These are phyloP conservation scores for Cygnus atratus DNA, from an alignment of 2,113 vertebrate species.

Conservation along the genomic window DNA sequence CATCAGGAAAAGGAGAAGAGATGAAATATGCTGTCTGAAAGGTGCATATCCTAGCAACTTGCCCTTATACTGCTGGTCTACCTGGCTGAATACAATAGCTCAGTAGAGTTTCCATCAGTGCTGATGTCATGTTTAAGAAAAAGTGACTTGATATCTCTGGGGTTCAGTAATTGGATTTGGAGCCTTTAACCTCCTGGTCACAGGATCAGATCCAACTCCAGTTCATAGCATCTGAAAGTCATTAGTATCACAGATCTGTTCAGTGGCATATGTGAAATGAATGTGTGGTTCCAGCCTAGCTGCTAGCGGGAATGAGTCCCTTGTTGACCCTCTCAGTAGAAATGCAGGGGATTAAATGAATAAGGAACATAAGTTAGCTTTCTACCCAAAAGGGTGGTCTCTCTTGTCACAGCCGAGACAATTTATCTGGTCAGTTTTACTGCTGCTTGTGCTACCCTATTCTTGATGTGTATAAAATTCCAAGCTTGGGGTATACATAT, in stretches of 20 bases:
- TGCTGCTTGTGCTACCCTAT: neutral
- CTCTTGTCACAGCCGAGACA: neutral
- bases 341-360: slow-evolving; percentile 14
- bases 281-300: neutral
- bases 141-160: slow-evolving; percentile 10
- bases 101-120: neutral
- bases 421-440: neutral
- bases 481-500: neutral
- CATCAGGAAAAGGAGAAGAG: neutral
- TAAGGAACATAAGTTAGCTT: neutral
- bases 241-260: neutral
- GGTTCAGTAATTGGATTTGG: slow-evolving; percentile 36
- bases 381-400: neutral
- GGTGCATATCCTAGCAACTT: neutral
- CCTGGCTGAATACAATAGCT: neutral
- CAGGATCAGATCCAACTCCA: neutral
- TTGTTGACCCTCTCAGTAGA: neutral
- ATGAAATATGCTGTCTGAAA: neutral
- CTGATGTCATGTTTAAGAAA: neutral
- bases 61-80: neutral
- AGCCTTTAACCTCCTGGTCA: slow-evolving; percentile 51
- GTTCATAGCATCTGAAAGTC: slow-evolving; percentile 19
- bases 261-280: neutral
- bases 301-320: neutral
- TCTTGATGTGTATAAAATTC: neutral